phyloP scores from a whole-genome alignment of 2,797 vertebrate genomes.

The Hoplostethus mediterraneus region DNA sequence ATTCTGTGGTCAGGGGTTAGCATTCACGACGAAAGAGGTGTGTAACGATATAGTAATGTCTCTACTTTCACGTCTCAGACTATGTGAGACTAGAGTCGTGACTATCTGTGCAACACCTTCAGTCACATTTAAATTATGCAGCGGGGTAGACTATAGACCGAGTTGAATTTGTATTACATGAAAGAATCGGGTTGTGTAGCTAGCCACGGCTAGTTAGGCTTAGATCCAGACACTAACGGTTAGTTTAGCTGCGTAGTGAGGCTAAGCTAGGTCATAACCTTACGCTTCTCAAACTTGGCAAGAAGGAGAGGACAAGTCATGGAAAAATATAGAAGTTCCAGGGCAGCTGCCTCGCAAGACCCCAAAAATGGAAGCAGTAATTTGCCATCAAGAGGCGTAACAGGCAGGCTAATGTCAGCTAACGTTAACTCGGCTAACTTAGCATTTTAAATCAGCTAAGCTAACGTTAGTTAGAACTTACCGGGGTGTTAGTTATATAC shows the following conservation, averaged over 20 bases:
- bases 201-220: conserved; percentile 52
- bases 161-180: background rate
- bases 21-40: background rate
- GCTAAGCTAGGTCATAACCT: conserved; percentile 58
- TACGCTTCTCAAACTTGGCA: conserved; percentile 43
- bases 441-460: conserved; percentile 54
- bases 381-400: conserved; percentile 30
- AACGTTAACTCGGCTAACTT: conserved; percentile 50
- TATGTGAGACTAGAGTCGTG: background rate
- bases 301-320: conserved; percentile 33
- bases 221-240: conserved; percentile 1
- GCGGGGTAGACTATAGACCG: conserved; percentile 1
- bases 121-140: background rate
- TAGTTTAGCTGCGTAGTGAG: conserved; percentile 64
- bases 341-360: conserved; percentile 51
- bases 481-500: conserved; percentile 75
- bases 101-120: conserved; percentile 31
- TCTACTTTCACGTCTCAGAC: background rate
- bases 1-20: background rate
- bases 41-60: background rate
- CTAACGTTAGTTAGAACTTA: conserved; percentile 71
- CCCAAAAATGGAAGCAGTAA: conserved; percentile 73
- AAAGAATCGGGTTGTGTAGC: conserved; percentile 38
- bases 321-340: conserved; percentile 43
- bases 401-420: conserved; percentile 57